Conservation (phyloP, 2,113 vertebrate genomes). For the Cephalopterus ornatus region DNA sequence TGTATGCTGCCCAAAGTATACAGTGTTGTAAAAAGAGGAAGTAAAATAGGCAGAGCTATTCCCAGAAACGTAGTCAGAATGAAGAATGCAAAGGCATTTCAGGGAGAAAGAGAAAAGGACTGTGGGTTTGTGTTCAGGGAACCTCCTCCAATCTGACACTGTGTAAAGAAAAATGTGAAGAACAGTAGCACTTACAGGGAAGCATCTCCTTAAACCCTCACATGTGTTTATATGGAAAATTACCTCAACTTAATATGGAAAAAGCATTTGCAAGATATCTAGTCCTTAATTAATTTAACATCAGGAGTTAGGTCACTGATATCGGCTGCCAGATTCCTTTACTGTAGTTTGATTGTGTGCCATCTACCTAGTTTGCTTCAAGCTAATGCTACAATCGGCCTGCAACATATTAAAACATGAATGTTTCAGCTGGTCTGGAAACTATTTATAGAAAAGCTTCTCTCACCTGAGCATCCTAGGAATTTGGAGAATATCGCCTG, state of each 20-base stretch:
- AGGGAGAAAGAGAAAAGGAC: background rate
- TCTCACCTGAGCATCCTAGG: background rate
- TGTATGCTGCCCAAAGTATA: background rate
- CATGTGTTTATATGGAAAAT: background rate
- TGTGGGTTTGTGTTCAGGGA: background rate
- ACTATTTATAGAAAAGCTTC: background rate
- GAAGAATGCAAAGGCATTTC: background rate
- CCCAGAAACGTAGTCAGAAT: background rate
- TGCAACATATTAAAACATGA: background rate
- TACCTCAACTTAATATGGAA: background rate
- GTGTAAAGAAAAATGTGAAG: background rate
- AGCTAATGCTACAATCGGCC: background rate
- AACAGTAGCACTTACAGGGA: background rate
- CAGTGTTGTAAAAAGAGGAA: background rate
- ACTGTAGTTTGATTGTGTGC: background rate
- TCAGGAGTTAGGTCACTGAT: background rate
- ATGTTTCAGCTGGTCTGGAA: conserved; percentile 7
- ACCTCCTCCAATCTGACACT: background rate
- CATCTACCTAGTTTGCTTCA: background rate
- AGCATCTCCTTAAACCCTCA: background rate
- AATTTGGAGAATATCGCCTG: background rate
- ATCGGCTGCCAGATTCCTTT: background rate
- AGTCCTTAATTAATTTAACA: background rate
- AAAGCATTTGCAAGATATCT: background rate
- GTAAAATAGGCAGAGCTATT: background rate